A percentile compares a stretch with the other conserved stretches of the same genome.
Conservation (phyloP, 2,113 vertebrate species). For the Hyperoodon ampullatus region DNA sequence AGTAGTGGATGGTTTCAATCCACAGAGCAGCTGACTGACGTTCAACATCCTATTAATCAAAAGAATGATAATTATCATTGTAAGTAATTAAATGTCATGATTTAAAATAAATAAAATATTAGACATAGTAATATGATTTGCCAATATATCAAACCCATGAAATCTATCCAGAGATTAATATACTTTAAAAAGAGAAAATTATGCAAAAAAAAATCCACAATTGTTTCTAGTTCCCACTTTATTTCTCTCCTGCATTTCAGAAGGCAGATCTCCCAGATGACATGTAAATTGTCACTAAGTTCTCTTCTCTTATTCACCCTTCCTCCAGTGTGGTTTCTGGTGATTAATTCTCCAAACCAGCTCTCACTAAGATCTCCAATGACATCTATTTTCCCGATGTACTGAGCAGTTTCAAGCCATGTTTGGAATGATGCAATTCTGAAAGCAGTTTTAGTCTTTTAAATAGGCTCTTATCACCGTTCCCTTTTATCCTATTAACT, state of each 20-base stretch:
- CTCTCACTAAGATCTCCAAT: background rate
- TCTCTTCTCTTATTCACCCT: background rate
- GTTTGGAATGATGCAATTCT: background rate
- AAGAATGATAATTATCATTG: background rate
- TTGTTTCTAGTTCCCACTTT: background rate
- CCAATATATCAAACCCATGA: background rate
- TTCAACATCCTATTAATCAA: background rate
- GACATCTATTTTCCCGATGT: background rate
- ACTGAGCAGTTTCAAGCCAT: background rate
- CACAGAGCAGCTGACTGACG: background rate
- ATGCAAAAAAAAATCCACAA: background rate
- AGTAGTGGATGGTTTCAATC: background rate
- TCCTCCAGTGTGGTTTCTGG: background rate
- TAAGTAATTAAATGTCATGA: background rate
- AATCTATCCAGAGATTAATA: background rate
- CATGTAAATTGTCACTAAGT: background rate
- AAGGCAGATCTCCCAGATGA: background rate
- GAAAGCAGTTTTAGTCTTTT: background rate
- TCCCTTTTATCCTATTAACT: background rate
- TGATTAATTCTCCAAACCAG: background rate
- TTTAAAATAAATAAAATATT: background rate
- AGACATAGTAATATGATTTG: background rate
- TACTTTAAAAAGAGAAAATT: background rate
- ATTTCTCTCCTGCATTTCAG: background rate
- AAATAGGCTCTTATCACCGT: background rate